Conservation (phyloP, 1,140 invertebrate genomes). For the Lepidurus couesii region DNA sequence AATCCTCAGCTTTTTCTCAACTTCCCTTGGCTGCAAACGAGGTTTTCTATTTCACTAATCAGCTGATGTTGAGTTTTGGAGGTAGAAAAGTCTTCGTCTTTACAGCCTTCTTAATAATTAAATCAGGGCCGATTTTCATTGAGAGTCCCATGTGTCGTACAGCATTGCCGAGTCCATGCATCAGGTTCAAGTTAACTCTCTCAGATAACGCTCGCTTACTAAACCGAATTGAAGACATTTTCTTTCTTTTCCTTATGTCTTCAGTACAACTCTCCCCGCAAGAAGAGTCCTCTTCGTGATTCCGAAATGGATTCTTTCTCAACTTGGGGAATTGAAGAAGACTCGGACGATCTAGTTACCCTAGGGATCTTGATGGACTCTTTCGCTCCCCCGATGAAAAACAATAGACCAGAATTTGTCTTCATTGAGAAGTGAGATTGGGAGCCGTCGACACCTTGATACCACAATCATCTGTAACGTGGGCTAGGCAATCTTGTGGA, state of each 20-base stretch:
- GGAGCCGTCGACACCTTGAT: constrained; percentile 7
- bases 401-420: constrained; percentile 16
- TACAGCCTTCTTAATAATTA: constrained; percentile 7
- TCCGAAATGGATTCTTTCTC: constrained; percentile 4
- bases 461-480: constrained; percentile 10
- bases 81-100: constrained; percentile 1
- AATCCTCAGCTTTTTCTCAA: constrained; percentile 28
- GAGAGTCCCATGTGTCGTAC: not conserved
- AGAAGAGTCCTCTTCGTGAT: not conserved
- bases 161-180: not conserved
- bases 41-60: not conserved
- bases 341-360: constrained; percentile 15
- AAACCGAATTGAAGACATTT: constrained; percentile 2
- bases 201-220: not conserved
- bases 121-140: not conserved
- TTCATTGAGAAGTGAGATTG: constrained; percentile 18
- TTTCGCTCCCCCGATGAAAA: constrained; percentile 9
- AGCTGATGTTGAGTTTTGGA: constrained; percentile 26
- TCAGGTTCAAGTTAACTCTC: constrained; percentile 15
- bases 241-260: constrained; percentile 9
- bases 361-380: not conserved
- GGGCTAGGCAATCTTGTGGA: not conserved
- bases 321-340: constrained; percentile 17
- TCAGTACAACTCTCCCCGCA: not conserved
- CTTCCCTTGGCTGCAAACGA: not conserved